These are phyloP conservation scores for Eueides isabella DNA, from an alignment of 1,140 invertebrate species.

Conservation along the genomic window DNA sequence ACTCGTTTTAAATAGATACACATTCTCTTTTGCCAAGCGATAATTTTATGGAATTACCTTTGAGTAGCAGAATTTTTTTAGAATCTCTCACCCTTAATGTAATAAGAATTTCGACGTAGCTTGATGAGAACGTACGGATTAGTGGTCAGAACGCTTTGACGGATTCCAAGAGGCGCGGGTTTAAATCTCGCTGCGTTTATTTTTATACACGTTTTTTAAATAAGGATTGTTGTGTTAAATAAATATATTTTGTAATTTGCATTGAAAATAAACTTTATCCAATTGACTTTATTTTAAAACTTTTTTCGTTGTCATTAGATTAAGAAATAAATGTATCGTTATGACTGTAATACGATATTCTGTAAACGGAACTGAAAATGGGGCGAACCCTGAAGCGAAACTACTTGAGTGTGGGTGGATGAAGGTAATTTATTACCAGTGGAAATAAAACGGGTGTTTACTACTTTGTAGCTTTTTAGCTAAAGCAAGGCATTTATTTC, in stretches of 20 bases:
- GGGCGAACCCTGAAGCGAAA: slow-evolving; percentile 31
- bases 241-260: background rate
- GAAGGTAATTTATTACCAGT: slow-evolving; percentile 42
- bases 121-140: no score
- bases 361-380: slow-evolving; percentile 24
- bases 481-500: slow-evolving; percentile 38
- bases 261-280: background rate
- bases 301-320: background rate
- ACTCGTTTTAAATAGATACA: background rate
- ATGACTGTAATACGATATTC: background rate
- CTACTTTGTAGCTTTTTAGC: slow-evolving; percentile 40
- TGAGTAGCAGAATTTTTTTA: no score
- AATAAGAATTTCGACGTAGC: no score
- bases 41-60: no score
- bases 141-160: no score
- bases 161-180: no score
- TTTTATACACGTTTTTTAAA: no score
- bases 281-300: background rate
- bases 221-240: background rate
- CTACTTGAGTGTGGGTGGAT: slow-evolving; percentile 35
- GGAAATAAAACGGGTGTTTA: slow-evolving; percentile 43
- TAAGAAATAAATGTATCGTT: background rate
- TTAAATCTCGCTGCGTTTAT: no score
- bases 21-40: no score
- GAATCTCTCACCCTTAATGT: no score